phyloP scores from a whole-genome alignment of 2,888 invertebrate species.

The Shargacucullia verbasci region DNA sequence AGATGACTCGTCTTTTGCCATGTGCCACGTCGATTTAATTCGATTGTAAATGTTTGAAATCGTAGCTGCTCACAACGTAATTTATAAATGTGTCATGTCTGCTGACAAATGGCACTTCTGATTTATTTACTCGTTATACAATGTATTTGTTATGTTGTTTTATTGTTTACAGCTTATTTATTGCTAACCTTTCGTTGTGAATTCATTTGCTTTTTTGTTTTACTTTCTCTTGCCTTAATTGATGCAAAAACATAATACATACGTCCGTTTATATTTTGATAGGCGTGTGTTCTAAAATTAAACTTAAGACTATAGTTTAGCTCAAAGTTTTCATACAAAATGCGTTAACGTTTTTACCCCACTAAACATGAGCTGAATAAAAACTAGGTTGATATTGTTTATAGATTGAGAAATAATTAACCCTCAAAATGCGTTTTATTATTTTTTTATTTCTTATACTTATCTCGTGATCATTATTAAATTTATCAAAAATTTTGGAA shows the following conservation, averaged over 20 bases:
- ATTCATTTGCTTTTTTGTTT: conserved; percentile 13
- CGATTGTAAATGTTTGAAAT: conserved; percentile 72
- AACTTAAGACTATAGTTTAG: too few species aligned
- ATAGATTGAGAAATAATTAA: too few species aligned
- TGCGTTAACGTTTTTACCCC: too few species aligned
- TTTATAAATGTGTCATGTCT: conserved; percentile 52
- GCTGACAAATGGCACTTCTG: conserved; percentile 50
- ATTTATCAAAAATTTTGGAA: too few species aligned
- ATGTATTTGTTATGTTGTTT: conserved; percentile 39
- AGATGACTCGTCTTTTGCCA: conserved; percentile 74
- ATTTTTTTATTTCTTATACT: too few species aligned
- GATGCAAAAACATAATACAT: conserved; percentile 4
- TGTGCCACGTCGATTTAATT: conserved; percentile 70
- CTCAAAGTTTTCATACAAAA: too few species aligned
- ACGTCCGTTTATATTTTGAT: too few species aligned
- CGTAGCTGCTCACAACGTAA: conserved; percentile 53
- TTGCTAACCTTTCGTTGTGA: conserved; percentile 35
- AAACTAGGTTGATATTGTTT: too few species aligned
- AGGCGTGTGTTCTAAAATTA: too few species aligned
- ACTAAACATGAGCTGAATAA: too few species aligned
- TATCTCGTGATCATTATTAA: too few species aligned
- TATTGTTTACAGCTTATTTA: conserved; percentile 45
- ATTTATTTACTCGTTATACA: conserved; percentile 47
- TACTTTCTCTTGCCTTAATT: conserved; percentile 17
- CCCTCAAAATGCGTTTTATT: too few species aligned